Evolutionary conservation across 2,888 invertebrate species (phyloP), one percentile per base, ranked within the genome.

Genomic region (Papilio gigon): DNA sequence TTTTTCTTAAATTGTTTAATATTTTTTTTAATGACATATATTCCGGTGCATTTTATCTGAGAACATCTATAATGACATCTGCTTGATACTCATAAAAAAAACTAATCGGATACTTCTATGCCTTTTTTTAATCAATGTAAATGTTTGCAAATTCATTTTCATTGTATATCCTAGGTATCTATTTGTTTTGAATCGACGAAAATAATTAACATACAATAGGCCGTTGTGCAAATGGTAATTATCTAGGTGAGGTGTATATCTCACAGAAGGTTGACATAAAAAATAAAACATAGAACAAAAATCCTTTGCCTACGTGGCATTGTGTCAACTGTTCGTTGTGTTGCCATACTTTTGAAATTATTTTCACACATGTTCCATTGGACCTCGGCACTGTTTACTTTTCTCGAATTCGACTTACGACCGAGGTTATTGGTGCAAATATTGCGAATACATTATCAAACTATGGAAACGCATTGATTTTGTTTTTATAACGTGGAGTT

Each of bases 141-240:
- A 22, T 12, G 22, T 11, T 17, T 42, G n/a, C n/a, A n/a, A n/a
- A n/a, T n/a, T n/a, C n/a, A n/a, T 17, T 42, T 42, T 42, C 17
- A 8, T 12, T 47, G 12, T 47, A 17, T 12, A 47, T 11, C 4
- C 47, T 4, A 47, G 12, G 47, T 47, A 22, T n/a, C n/a, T n/a
- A n/a, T 47, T 22, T 47, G 22, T 47, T 22, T 47, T 22, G 22
- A 47, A 47, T 22, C 22, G 47, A 22, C 20, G 47, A 47, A 47
- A 47, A 47, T 27, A 56, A 58, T 65, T 65, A 30, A 14, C 56
- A 65, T 58, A 65, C 65, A 65, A 65, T 65, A 30, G 42, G 65
- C 8, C 0, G 9, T 17, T 64, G 56, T 53, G 37, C 40, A 64
- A 64, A 53, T 64, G n/a, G 17, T 2, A 35, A 17, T 17, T 20